These are phyloP conservation scores for Drosophila rubida DNA, from an alignment of 2,888 invertebrate genomes.

Conservation along the genomic window DNA sequence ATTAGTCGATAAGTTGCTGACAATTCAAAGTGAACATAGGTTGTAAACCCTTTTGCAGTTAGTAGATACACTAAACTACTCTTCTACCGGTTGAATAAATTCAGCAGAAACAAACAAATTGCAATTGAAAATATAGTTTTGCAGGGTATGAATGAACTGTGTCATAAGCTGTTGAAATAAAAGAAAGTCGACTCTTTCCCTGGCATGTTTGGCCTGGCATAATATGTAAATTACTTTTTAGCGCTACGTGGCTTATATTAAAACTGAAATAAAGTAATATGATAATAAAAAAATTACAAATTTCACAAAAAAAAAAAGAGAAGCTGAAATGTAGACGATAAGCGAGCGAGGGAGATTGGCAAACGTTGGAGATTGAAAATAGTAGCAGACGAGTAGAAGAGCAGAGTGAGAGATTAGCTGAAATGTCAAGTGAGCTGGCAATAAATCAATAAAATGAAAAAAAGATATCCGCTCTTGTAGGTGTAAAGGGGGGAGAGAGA, in stretches of 20 bases:
- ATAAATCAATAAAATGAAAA: slow-evolving; percentile 45
- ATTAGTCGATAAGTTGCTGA: no score
- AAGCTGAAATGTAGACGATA: not conserved
- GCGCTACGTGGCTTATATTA: slow-evolving; percentile 43
- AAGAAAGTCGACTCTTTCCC: not conserved
- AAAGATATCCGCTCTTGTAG: not conserved
- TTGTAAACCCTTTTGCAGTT: no score
- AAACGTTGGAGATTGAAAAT: not conserved
- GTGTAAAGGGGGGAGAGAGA: not conserved
- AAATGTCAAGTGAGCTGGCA: slow-evolving; percentile 26
- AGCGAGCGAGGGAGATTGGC: not conserved
- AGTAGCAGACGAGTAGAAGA: not conserved
- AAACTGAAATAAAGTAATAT: not conserved
- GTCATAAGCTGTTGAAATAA: not conserved
- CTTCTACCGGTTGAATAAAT: not conserved
- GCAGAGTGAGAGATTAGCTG: not conserved
- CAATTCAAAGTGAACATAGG: no score
- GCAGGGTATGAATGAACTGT: slow-evolving; percentile 27
- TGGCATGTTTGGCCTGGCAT: slow-evolving; percentile 40
- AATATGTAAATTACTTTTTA: slow-evolving; percentile 63
- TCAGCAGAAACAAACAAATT: not conserved
- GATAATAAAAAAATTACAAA: slow-evolving; percentile 10
- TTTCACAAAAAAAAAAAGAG: slow-evolving; percentile 7
- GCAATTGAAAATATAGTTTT: not conserved
- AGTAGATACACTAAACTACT: no score